Evolutionary conservation across 1,140 invertebrate species (phyloP), one percentile per base, ranked within the genome.

Genomic region (Drosophila mayri): DNA sequence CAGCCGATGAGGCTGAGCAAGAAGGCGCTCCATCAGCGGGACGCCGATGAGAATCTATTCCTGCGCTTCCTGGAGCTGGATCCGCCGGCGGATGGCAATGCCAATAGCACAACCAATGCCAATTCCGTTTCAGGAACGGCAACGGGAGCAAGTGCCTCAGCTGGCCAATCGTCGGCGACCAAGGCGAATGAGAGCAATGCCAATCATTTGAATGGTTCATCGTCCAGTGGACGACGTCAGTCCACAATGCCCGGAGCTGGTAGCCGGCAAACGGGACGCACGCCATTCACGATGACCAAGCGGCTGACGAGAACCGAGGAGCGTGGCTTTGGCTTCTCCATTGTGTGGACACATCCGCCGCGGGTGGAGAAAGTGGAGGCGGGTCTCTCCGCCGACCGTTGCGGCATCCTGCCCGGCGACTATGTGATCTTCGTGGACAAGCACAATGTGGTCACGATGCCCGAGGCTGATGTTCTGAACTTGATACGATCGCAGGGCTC

Each of bases 311-410:
- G 95, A 35, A 94, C 94, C 9, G 92, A 94, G 3, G 94, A 95
- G 52, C 94, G 94, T 28, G 94, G 96, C 8, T 97, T 96, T 88
- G 97, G 96, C 2, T 98, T 98, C 93, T 97, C 97, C 6, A 95
- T 98, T n/a, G 96, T 97, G 1, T 98, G 97, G 96, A 97, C 97
- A 4, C 95, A 97, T 85, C 98, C 98, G 18, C 97, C 95, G n/a
- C 94, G 97, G 12, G 96, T 98, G 22, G 97, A 98, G 86, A 93
- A 97, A 61, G 96, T 98, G 2, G 97, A 98, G 79, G 94, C 95
- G 0, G 96, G 96, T 9, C 94, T 96, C n/a, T 95, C 96, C 0
- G 97, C 97, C 6, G 97, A 97, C 55, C 94, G 95, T 3, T 96
- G 96, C 4, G 97, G 97, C 2, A 94, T 98, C 4, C 93, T 95